A percentile compares a stretch with the other conserved stretches of the same genome.
Evolutionary conservation across 2,888 invertebrate genomes (phyloP).

Genomic region (Hypena proboscidalis): DNA sequence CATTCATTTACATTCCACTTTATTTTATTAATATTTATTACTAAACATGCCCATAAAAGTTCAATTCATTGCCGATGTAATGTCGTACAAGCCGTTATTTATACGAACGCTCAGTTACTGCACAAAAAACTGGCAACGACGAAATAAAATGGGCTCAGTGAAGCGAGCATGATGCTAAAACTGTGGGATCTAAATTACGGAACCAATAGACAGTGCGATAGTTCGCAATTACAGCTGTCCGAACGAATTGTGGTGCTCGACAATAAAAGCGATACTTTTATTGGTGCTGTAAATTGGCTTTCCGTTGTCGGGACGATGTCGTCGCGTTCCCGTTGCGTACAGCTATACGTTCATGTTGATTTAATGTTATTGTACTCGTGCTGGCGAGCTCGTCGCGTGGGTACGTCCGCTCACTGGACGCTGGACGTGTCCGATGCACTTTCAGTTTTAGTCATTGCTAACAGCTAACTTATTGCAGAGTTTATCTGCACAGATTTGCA

Average conservation of each 20-base stretch:
- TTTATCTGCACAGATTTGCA: no score
- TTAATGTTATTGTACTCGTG: conserved; percentile 73
- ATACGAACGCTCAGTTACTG: conserved; percentile 27
- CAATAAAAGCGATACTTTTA: conserved; percentile 83
- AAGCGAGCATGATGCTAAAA: conserved; percentile 65
- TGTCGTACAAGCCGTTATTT: conserved; percentile 28
- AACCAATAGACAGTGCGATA: conserved; percentile 75
- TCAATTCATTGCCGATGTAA: conserved; percentile 31
- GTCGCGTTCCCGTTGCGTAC: conserved; percentile 62
- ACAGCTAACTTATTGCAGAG: no score
- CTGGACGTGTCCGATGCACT: conserved; percentile 26
- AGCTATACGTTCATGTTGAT: conserved; percentile 67
- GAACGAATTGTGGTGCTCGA: conserved; percentile 79
- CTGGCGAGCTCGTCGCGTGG: conserved; percentile 48
- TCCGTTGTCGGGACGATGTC: conserved; percentile 64
- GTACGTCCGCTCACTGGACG: no score
- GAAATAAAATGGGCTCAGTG: conserved; percentile 47
- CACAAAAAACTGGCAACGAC: conserved; percentile 22
- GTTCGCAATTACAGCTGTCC: conserved; percentile 81
- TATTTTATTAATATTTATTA: conserved; percentile 15
- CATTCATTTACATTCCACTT: conserved; percentile 2
- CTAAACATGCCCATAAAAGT: conserved; percentile 15
- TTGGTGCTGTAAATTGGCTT: conserved; percentile 76
- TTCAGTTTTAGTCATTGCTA: conserved; percentile 7
- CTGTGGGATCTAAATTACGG: conserved; percentile 75